Conservation (phyloP, 2,888 invertebrate species). For the Aleiodes testaceus region DNA sequence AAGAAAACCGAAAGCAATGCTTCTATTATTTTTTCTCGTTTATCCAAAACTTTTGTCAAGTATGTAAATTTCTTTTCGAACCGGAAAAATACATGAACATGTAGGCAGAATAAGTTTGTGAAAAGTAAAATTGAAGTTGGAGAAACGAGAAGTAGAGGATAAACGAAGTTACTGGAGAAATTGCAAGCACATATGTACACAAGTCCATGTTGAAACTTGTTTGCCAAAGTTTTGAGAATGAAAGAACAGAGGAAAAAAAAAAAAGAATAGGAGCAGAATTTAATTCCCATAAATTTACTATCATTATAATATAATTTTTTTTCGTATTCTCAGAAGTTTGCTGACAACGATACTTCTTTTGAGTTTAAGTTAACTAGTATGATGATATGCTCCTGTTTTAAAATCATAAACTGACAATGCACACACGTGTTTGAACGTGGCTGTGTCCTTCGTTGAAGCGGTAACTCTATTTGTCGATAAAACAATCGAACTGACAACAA, state of each 20-base stretch:
- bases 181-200: constrained; percentile 4
- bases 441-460: constrained; percentile 25
- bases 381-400: constrained; percentile 23
- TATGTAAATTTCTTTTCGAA: constrained; percentile 8
- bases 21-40: not conserved
- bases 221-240: not conserved
- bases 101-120: constrained; percentile 12
- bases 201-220: constrained; percentile 4
- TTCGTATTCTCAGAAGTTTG: not conserved
- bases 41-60: not conserved
- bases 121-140: constrained; percentile 14
- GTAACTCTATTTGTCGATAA: constrained; percentile 40
- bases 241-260: not conserved
- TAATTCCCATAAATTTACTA: constrained; percentile 20
- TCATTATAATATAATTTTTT: not conserved
- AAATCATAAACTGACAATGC: constrained; percentile 29
- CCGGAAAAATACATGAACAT: constrained; percentile 18
- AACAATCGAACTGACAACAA: constrained; percentile 39
- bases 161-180: constrained; percentile 13
- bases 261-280: not conserved
- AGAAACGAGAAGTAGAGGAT: constrained; percentile 4
- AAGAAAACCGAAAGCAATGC: not conserved
- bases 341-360: not conserved
- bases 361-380: not conserved
- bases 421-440: constrained; percentile 16